phyloP scores from a whole-genome alignment of 2,797 vertebrate genomes.

The Pangasius macronema region DNA sequence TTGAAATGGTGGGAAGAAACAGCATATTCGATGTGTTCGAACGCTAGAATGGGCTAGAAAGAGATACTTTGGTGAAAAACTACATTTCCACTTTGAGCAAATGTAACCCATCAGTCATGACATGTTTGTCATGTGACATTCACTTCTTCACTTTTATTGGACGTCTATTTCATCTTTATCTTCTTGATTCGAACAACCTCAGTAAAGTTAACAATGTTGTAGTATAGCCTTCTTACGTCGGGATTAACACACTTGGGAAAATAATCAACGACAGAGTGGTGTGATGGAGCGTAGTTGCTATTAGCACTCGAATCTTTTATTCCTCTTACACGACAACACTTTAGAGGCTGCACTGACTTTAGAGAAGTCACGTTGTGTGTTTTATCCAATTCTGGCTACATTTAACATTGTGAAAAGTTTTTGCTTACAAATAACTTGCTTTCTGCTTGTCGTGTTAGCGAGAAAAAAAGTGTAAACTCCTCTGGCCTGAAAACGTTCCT shows the following conservation, averaged over 20 bases:
- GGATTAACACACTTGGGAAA: background rate
- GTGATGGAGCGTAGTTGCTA: background rate
- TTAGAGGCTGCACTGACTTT: too few relatives aligned
- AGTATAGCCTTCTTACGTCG: too few relatives aligned
- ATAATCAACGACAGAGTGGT: background rate
- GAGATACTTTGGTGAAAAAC: background rate
- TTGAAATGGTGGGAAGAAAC: background rate
- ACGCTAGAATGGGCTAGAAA: background rate
- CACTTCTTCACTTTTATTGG: background rate
- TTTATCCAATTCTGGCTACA: background rate
- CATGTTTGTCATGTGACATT: background rate
- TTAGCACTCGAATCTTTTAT: background rate
- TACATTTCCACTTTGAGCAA: background rate
- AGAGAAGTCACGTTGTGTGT: too few relatives aligned
- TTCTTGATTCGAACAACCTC: too few relatives aligned
- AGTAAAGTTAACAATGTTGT: background rate
- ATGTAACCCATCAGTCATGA: background rate
- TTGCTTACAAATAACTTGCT: background rate
- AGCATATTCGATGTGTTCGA: background rate
- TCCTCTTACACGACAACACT: background rate
- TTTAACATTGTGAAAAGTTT: background rate
- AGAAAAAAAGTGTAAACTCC: background rate
- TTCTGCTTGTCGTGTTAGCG: background rate
- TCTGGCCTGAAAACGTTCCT: too few relatives aligned
- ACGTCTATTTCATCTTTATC: background rate